Evolutionary conservation across 1,140 invertebrate genomes (phyloP), one percentile per base, ranked within the genome.

Genomic region (Ctenoplectra terminalis): DNA sequence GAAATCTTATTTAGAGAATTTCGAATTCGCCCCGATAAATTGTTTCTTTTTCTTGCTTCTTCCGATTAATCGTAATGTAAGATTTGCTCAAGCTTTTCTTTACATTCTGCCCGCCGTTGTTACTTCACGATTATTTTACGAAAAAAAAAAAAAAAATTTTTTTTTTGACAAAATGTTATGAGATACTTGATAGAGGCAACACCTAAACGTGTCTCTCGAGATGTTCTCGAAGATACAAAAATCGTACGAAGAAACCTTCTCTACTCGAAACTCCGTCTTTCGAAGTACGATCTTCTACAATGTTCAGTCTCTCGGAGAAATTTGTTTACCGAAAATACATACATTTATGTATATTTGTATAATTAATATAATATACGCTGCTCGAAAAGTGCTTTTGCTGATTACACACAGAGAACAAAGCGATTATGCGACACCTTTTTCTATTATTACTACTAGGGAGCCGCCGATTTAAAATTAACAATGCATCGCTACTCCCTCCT

Each of bases 281-380:
- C 43, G 29, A n/a, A 50, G 5, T 43, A 48, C 29, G 43, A 31
- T 48, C 20, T 69, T 23, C 66, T 43, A 43, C 61, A 37, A 20
- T 69, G 43, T 50, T 69, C 66, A 34, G 66, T 69, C 66, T 69
- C 43, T 69, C 66, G 31, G 26, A 48, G 66, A 69, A 69, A 69
- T 69, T 69, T 69, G 6, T 48, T 69, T 69, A 34, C 66, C 29
- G 43, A 69, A 69, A 69, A 69, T 69, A 69, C 66, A 13, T 69
- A 67, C 40, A 69, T 50, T 34, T 50, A 69, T 48, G 20, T 69
- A 31, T 69, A 69, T 34, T 50, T 69, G 7, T 69, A 34, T 69
- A 50, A 34, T 64, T 20, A 74, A 64, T 40, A 11, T 64, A 40
- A 64, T 17, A 40, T 46, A 46, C 40, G 40, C 20, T 17, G 40